Percentiles rank a stretch among this genome's conserved stretches.
Conservation (phyloP, 2,113 vertebrate species). For the Solea solea region DNA sequence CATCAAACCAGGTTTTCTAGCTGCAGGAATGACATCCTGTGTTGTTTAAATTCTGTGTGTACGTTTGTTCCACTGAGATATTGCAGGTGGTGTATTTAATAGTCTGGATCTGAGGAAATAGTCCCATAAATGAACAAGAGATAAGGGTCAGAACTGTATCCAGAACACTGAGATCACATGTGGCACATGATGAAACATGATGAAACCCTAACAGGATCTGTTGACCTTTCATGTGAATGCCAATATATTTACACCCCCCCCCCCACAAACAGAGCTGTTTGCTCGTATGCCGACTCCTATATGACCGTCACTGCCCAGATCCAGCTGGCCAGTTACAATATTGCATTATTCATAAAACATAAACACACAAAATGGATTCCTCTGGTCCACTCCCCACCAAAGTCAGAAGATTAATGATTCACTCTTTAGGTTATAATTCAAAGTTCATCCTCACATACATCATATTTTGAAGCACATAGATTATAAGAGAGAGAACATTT, state of each 20-base stretch:
- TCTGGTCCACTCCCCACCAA: slow-evolving; percentile 77
- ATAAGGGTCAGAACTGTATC: neutral
- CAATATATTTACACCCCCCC: slow-evolving; percentile 37
- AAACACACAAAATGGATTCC: slow-evolving; percentile 80
- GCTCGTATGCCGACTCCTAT: slow-evolving; percentile 65
- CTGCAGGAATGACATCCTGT: no score
- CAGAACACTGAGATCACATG: slow-evolving; percentile 23
- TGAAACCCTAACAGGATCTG: slow-evolving; percentile 33
- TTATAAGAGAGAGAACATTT: slow-evolving; percentile 87
- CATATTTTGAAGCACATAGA: slow-evolving; percentile 90
- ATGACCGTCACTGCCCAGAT: slow-evolving; percentile 68
- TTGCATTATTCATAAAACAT: slow-evolving; percentile 84
- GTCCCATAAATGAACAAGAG: no score
- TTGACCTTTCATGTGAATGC: slow-evolving; percentile 66
- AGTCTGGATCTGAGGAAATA: no score
- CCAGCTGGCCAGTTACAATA: slow-evolving; percentile 77
- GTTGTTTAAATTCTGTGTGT: no score
- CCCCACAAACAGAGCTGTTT: slow-evolving; percentile 74
- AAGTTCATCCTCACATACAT: slow-evolving; percentile 89
- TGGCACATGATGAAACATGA: slow-evolving; percentile 14
- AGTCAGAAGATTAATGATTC: slow-evolving; percentile 87
- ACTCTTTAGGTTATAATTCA: slow-evolving; percentile 88
- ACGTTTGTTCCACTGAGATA: no score
- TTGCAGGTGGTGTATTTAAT: no score
- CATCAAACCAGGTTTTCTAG: no score